A percentile compares a stretch with the other conserved stretches of the same genome.
Conservation (phyloP, 2,797 vertebrate genomes). For the Sebastes itinus region DNA sequence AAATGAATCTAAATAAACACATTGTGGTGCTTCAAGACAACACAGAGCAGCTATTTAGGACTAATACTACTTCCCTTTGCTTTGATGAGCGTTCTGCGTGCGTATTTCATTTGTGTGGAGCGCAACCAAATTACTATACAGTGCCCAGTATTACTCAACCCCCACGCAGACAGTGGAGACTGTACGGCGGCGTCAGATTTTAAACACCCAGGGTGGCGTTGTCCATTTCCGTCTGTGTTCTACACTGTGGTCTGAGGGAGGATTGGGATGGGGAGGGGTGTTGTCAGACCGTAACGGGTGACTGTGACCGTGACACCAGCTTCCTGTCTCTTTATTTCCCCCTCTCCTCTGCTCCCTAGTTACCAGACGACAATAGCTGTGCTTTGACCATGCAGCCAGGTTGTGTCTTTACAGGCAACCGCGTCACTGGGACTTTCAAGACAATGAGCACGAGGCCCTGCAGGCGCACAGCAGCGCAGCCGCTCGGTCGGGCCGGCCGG, state of each 20-base stretch:
- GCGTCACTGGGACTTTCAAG: constrained; percentile 53
- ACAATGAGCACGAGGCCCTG: constrained; percentile 62
- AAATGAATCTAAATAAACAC: constrained; percentile 23
- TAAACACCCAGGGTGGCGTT: constrained; percentile 67
- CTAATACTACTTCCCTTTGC: constrained; percentile 33
- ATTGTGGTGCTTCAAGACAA: neutral
- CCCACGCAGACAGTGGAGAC: constrained; percentile 54
- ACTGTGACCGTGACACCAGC: constrained; percentile 73
- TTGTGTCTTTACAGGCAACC: constrained; percentile 42
- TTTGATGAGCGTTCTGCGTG: constrained; percentile 31
- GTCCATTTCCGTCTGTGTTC: constrained; percentile 57
- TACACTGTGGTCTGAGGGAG: constrained; percentile 52
- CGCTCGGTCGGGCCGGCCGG: neutral
- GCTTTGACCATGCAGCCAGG: constrained; percentile 34
- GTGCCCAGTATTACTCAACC: constrained; percentile 26
- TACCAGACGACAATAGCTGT: constrained; percentile 65
- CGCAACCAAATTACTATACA: constrained; percentile 19
- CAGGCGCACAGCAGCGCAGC: neutral
- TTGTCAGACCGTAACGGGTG: constrained; percentile 56
- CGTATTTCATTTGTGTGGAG: constrained; percentile 27
- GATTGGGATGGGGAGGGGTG: constrained; percentile 34
- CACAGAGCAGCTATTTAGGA: constrained; percentile 29
- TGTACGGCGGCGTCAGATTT: constrained; percentile 53
- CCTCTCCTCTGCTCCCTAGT: constrained; percentile 34
- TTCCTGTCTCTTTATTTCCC: constrained; percentile 76